Conservation (phyloP, 2,113 vertebrate genomes). For the Osmerus mordax region DNA sequence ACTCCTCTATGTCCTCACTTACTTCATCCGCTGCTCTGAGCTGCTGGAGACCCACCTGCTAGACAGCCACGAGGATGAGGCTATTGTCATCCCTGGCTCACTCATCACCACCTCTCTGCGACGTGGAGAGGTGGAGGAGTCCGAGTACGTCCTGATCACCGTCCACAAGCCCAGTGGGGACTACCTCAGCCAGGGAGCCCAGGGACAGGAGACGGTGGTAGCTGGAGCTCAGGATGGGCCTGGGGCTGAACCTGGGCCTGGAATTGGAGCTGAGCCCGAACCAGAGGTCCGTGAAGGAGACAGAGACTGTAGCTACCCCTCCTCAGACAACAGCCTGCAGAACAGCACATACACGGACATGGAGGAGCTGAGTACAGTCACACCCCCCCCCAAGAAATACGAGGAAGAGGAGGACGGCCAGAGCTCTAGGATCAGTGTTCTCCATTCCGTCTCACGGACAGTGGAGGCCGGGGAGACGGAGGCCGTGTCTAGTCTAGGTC, state of each 20-base stretch:
- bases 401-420: slow-evolving; percentile 55
- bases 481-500: slow-evolving; percentile 10
- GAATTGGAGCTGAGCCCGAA: too few relatives aligned
- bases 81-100: slow-evolving; percentile 93
- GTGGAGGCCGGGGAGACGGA: slow-evolving; percentile 57
- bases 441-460: slow-evolving; percentile 46
- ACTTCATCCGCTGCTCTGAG: slow-evolving; percentile 98
- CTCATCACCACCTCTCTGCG: slow-evolving; percentile 95
- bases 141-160: slow-evolving; percentile 94
- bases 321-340: slow-evolving; percentile 78
- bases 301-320: slow-evolving; percentile 54
- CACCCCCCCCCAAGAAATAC: not conserved
- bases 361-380: slow-evolving; percentile 22
- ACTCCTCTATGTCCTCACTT: slow-evolving; percentile 94
- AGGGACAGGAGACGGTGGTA: not conserved
- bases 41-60: slow-evolving; percentile 91
- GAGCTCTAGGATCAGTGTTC: slow-evolving; percentile 69
- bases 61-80: slow-evolving; percentile 91
- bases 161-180: slow-evolving; percentile 89
- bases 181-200: slow-evolving; percentile 74
- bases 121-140: slow-evolving; percentile 95
- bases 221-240: slow-evolving; percentile 50
- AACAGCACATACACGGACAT: slow-evolving; percentile 74
- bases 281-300: too few relatives aligned
- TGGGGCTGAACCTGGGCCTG: too few relatives aligned